phyloP scores from a whole-genome alignment of 2,888 invertebrate species.

The Artemia sinica region DNA sequence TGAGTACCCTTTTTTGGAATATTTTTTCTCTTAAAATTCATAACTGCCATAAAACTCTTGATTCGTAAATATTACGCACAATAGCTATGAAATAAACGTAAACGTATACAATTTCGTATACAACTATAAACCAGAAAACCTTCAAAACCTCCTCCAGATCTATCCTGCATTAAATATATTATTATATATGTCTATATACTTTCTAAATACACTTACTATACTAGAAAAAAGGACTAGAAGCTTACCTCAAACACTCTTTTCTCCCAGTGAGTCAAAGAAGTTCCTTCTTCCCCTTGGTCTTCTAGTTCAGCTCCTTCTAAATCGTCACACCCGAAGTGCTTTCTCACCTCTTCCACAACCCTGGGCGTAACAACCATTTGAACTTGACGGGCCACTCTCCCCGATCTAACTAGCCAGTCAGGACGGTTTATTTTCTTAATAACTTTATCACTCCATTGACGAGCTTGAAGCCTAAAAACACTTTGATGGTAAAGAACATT shows the following conservation, averaged over 20 bases:
- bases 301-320: constrained; percentile 93
- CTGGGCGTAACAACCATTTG: constrained; percentile 79
- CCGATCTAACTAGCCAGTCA: constrained; percentile 62
- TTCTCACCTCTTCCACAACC: constrained; percentile 67
- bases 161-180: too few relatives aligned
- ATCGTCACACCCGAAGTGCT: constrained; percentile 66
- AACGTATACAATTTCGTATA: too few relatives aligned
- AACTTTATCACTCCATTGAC: constrained; percentile 82
- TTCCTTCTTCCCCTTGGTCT: constrained; percentile 95
- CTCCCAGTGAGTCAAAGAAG: constrained; percentile 95
- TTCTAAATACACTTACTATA: too few relatives aligned
- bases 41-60: too few relatives aligned
- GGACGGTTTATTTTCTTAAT: constrained; percentile 51
- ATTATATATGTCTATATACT: too few relatives aligned
- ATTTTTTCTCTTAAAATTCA: too few relatives aligned
- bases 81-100: too few relatives aligned
- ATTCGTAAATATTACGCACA: too few relatives aligned
- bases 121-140: too few relatives aligned
- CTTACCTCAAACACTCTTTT: constrained; percentile 87
- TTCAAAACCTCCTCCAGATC: too few relatives aligned
- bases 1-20: too few relatives aligned
- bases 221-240: constrained; percentile 7
- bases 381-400: constrained; percentile 51
- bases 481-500: background rate
- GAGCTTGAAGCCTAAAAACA: constrained; percentile 54